Base-by-base conservation (phyloP, 1,140 invertebrate species). In the Halictus rubicundus region DNA sequence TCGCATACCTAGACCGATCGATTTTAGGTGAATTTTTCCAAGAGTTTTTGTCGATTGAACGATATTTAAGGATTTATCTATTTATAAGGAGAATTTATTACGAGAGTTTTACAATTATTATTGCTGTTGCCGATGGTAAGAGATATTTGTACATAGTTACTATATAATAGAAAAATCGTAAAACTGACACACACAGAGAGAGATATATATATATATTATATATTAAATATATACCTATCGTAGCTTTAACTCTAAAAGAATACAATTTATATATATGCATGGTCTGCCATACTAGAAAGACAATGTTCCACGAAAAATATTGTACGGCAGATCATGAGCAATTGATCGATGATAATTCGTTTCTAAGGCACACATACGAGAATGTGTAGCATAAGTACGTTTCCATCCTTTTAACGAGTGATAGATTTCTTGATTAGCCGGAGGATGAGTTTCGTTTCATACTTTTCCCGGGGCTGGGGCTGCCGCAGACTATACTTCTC, bases 71-170 rank as follows among this genome's bases (percentile, higher is more conserved):
- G n/a, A 61, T 83, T 80, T 74, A 79, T 69, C 71, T 83, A 84
- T 84, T 82, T 84, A 82, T 84, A 70, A 80, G 25, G 49, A 84
- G 52, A 74, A 68, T 42, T 61, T 80, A 68, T 72, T 73, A 32
- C 70, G 32, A 72, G 52, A 83, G 49, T 83, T 75, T 70, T 79
- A 82, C 61, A 46, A 63, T 70, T 82, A 73, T 74, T 68, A 84
- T 76, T 64, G 71, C 68, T 76, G 64, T 77, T 78, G 75, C 27
- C 25, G 27, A 77, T 71, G 32, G 25, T 79, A 78, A 71, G 52
- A 80, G 66, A 65, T 49, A 57, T 76, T 84, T 84, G 82, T 85
- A 85, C 80, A 84, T 85, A 84, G 72, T 83, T 66, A 76, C 54
- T 66, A 79, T 73, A 73, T 32, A 32, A 32, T 32, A 52, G 52